These are phyloP conservation scores for Monodelphis domestica DNA, from an alignment of 2,797 vertebrate genomes.

Conservation along the genomic window DNA sequence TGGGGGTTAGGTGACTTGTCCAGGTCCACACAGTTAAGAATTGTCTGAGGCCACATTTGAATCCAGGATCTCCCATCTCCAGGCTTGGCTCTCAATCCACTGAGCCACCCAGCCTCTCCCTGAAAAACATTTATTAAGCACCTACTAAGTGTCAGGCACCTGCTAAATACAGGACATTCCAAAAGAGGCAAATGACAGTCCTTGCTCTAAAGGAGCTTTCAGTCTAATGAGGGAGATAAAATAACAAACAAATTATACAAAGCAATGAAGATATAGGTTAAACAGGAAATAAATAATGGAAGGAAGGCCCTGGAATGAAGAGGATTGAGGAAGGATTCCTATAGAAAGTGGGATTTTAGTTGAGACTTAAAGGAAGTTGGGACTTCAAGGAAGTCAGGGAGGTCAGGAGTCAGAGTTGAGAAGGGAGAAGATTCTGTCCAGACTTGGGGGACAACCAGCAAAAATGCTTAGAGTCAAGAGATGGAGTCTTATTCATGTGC, in stretches of 20 bases:
- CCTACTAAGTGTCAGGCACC: background rate
- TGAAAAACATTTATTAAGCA: background rate
- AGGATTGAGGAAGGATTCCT: background rate
- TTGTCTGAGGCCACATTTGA: no score
- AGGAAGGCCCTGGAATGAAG: background rate
- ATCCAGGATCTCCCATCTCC: no score
- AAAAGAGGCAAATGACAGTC: background rate
- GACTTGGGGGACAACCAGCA: background rate
- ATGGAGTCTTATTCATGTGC: background rate
- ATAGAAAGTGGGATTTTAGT: background rate
- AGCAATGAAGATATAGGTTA: background rate
- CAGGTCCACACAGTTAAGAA: no score
- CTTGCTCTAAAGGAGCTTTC: background rate
- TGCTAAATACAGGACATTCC: background rate
- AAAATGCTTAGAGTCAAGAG: background rate
- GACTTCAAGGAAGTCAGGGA: background rate
- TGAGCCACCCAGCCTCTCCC: no score
- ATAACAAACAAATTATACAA: background rate
- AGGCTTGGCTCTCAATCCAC: no score
- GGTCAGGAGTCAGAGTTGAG: background rate
- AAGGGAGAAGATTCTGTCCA: background rate
- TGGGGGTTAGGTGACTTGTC: no score
- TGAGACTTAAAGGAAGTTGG: background rate
- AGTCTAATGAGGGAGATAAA: background rate
- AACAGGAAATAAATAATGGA: background rate